phyloP scores from a whole-genome alignment of 2,888 invertebrate species.

The Lasius platythorax region DNA sequence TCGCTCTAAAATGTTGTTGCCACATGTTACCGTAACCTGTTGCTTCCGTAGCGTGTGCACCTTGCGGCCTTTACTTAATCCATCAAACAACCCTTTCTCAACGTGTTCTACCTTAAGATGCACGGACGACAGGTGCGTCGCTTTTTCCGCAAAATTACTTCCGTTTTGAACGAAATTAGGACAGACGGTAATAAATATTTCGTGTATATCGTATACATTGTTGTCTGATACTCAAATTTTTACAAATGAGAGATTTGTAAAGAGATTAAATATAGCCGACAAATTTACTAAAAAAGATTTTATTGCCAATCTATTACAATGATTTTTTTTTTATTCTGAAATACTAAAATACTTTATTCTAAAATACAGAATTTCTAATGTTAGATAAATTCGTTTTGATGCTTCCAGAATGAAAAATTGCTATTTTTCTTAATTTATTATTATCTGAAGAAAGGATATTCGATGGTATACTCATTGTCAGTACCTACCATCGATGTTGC shows the following conservation, averaged over 20 bases:
- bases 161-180: slow-evolving; percentile 36
- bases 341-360: too few relatives aligned
- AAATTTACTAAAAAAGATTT: not conserved
- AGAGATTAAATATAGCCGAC: not conserved
- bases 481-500: not conserved
- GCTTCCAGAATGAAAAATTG: not conserved
- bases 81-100: slow-evolving; percentile 53
- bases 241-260: not conserved
- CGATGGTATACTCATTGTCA: not conserved
- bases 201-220: not conserved
- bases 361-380: not conserved
- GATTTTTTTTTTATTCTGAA: not conserved
- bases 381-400: not conserved
- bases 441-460: slow-evolving; percentile 23
- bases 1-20: slow-evolving; percentile 18
- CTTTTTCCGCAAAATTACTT: slow-evolving; percentile 44
- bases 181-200: slow-evolving; percentile 2
- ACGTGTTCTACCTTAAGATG: slow-evolving; percentile 65
- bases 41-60: slow-evolving; percentile 57
- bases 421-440: slow-evolving; percentile 14
- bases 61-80: slow-evolving; percentile 60
- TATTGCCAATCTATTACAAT: not conserved
- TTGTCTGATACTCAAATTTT: not conserved
- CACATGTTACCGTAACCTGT: slow-evolving; percentile 63
- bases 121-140: slow-evolving; percentile 57